Conservation (phyloP, 2,113 vertebrate genomes). For the Sphyrna mokarran region DNA sequence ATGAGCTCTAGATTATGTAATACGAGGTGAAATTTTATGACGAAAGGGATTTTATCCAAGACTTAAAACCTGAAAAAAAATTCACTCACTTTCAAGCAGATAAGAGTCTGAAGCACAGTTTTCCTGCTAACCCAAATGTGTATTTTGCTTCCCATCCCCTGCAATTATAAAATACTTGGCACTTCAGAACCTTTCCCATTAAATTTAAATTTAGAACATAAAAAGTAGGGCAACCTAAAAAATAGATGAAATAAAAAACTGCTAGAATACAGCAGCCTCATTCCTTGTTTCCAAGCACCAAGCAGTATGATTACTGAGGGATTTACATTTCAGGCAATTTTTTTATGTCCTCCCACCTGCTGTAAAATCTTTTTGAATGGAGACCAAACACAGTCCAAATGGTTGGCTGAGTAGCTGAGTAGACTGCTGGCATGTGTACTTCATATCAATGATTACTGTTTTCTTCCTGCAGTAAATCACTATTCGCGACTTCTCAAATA, state of each 20-base stretch:
- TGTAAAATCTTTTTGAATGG: neutral
- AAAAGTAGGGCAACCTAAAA: conserved; percentile 46
- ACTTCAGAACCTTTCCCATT: neutral
- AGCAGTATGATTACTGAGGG: conserved; percentile 46
- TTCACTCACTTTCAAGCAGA: neutral
- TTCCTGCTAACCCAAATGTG: neutral
- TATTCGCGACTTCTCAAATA: too few relatives aligned
- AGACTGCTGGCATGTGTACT: neutral
- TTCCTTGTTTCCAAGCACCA: conserved; percentile 55
- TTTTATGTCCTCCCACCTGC: conserved; percentile 34
- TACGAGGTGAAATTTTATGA: too few relatives aligned
- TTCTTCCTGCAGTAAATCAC: neutral
- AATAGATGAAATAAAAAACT: conserved; percentile 44
- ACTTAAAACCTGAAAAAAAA: neutral
- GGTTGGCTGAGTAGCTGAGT: neutral
- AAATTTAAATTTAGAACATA: conserved; percentile 43
- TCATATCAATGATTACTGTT: neutral
- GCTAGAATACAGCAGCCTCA: conserved; percentile 44
- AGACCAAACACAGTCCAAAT: neutral
- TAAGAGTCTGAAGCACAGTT: neutral
- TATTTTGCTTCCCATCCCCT: neutral
- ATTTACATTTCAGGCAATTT: conserved; percentile 43
- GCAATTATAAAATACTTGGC: neutral
- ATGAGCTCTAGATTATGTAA: neutral
- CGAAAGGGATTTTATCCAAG: neutral